Conservation (phyloP, 30 jellyfish, hydroid and myxozoan species). For the Cassiopea andromeda region DNA sequence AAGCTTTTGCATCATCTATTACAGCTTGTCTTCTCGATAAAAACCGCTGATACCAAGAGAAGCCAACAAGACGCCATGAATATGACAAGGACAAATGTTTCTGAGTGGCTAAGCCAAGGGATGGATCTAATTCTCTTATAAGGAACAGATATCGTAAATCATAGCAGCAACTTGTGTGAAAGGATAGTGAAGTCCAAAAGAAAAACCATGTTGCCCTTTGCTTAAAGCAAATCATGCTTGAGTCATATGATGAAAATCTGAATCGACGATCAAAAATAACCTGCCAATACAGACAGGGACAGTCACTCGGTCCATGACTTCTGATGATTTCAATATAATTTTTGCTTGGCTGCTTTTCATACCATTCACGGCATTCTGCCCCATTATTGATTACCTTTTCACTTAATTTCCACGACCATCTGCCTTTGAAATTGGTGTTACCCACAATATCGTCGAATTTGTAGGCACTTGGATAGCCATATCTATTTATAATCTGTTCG, state of each 20-base stretch:
- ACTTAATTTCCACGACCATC: constrained; percentile 56
- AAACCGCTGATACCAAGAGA: background rate
- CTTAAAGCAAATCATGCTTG: constrained; percentile 3
- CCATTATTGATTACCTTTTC: constrained; percentile 26
- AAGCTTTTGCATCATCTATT: constrained; percentile 18
- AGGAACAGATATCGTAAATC: background rate
- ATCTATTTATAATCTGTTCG: background rate
- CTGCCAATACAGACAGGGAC: too few relatives aligned
- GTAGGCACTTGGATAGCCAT: constrained; percentile 35
- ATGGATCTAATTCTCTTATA: constrained; percentile 12
- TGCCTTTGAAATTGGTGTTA: constrained; percentile 40
- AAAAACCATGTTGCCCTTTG: constrained; percentile 48
- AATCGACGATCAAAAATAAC: too few relatives aligned
- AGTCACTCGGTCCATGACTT: constrained; percentile 11
- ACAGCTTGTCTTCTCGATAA: constrained; percentile 2
- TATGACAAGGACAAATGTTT: constrained; percentile 1
- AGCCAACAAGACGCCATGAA: background rate
- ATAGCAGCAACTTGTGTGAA: constrained; percentile 39
- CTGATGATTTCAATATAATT: background rate
- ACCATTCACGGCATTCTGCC: constrained; percentile 50
- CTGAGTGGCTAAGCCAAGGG: constrained; percentile 10
- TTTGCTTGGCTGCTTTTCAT: constrained; percentile 8
- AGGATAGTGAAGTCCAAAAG: constrained; percentile 2
- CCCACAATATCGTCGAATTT: constrained; percentile 51
- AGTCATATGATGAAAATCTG: background rate